Base-by-base conservation (phyloP, 2,113 vertebrate species). In the Typhlomys cinereus region DNA sequence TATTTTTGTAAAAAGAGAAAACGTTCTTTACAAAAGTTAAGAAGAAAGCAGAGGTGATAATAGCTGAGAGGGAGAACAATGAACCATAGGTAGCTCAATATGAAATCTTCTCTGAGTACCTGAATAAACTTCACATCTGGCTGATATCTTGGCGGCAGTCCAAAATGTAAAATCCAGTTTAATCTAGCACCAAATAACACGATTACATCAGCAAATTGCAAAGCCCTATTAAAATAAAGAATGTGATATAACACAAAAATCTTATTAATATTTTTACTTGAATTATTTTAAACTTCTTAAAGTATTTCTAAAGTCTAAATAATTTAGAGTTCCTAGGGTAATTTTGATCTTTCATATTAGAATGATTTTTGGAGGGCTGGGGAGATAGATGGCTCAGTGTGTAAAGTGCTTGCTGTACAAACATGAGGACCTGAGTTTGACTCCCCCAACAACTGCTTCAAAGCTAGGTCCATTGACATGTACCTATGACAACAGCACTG, bases 81-180 rank as follows among this genome's bases (percentile, higher is more conserved):
- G 41, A 57, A 86, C n/a, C n/a, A 79, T 14, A 79, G 12, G 93
- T 1, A 70, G 57, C 5, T 78, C 91, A 74, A 85, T 82, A 66
- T 69, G 12, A 61, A 83, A 39, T 25, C 1, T 52, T 61, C 74
- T 74, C 80, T 25, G 50, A 67, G 92, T 95, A 99, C 99, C 99
- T 99, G 99, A 96, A 99, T 99, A 96, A 99, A 95, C 95, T 99
- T 99, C 36, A 99, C 99, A 96, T 98, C 93, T 39, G 98, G 97
- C 79, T 81, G 98, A 94, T 99, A 99, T 93, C 99, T 98, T 27
- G 99, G 99, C 59, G 99, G 98, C 83, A 99, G 98, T 70, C 99
- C 99, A 98, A 99, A 99, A 97, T 99, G 99, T 90, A 99, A 97
- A 93, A 99, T 99, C 99, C 99, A 99, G 81, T 99, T 99, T 80